Evolutionary conservation across 1,140 invertebrate genomes (phyloP).

Genomic region (Eueides isabella): DNA sequence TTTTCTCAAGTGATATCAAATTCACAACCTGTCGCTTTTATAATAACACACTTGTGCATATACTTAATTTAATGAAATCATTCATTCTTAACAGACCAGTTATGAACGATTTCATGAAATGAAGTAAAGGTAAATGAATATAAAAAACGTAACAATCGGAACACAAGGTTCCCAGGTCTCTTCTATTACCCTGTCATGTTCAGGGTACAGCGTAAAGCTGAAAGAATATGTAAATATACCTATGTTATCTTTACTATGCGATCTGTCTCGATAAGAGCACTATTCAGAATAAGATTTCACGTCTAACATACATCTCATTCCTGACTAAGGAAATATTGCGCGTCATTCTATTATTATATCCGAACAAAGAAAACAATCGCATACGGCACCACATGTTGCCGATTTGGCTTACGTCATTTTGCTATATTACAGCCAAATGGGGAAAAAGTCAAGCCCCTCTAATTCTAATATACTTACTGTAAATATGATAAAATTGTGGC

Average conservation of each 20-base stretch:
- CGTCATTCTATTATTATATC: conserved; percentile 77
- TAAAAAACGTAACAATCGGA: too few relatives aligned
- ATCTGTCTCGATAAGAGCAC: conserved; percentile 43
- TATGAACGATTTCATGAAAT: too few relatives aligned
- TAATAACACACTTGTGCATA: too few relatives aligned
- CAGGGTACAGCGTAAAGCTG: too few relatives aligned
- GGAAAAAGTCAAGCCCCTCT: conserved; percentile 46
- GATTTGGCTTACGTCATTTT: conserved; percentile 65
- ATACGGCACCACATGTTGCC: conserved; percentile 56
- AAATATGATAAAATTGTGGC: not conserved
- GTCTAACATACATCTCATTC: conserved; percentile 66
- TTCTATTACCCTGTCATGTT: too few relatives aligned
- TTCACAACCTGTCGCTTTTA: too few relatives aligned
- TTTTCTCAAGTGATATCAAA: too few relatives aligned
- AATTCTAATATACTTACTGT: conserved; percentile 9
- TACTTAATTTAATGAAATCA: too few relatives aligned
- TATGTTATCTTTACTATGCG: conserved; percentile 38
- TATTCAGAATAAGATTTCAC: conserved; percentile 69
- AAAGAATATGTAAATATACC: too few relatives aligned
- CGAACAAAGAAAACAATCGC: conserved; percentile 64
- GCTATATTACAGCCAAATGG: conserved; percentile 61
- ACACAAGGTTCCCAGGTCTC: too few relatives aligned
- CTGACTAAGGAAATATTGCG: conserved; percentile 56
- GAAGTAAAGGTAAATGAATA: too few relatives aligned
- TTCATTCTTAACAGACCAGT: too few relatives aligned